A percentile compares a stretch with the other conserved stretches of the same genome.
phyloP scores from a whole-genome alignment of 1,140 invertebrate genomes.

The Belonocnema kinseyi region DNA sequence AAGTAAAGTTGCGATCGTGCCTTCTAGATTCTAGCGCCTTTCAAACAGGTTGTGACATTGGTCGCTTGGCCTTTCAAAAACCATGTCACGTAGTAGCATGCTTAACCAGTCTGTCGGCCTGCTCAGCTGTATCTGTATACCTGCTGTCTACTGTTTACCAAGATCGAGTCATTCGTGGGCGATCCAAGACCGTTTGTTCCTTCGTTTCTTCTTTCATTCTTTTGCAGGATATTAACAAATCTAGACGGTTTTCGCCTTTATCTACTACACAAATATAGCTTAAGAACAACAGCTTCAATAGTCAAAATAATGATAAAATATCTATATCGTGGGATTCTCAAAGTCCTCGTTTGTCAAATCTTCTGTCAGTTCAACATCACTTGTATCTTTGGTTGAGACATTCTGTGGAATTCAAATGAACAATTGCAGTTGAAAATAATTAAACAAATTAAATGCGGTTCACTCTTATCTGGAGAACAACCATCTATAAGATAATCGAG shows the following conservation, averaged over 20 bases:
- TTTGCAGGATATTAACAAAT: no score
- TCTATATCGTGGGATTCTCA: not conserved
- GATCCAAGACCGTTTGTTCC: conserved; percentile 29
- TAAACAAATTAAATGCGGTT: no score
- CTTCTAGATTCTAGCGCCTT: conserved; percentile 69
- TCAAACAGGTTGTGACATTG: conserved; percentile 75
- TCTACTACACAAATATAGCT: no score
- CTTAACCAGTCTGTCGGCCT: conserved; percentile 29
- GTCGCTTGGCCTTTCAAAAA: conserved; percentile 75
- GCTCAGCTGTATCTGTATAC: conserved; percentile 10
- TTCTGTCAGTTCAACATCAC: not conserved
- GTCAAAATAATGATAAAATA: no score
- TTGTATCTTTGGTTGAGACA: not conserved
- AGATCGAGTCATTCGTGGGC: conserved; percentile 40
- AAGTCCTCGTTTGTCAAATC: not conserved
- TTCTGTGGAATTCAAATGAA: no score
- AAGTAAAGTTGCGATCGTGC: conserved; percentile 42
- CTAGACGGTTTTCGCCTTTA: no score
- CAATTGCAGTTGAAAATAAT: no score
- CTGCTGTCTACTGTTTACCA: conserved; percentile 33
- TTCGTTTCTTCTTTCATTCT: no score
- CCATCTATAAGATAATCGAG: no score
- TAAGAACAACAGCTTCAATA: no score
- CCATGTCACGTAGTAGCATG: conserved; percentile 65
- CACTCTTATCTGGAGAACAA: no score